Evolutionary conservation across 2,888 invertebrate genomes (phyloP).

Genomic region (Chouioia cunea): DNA sequence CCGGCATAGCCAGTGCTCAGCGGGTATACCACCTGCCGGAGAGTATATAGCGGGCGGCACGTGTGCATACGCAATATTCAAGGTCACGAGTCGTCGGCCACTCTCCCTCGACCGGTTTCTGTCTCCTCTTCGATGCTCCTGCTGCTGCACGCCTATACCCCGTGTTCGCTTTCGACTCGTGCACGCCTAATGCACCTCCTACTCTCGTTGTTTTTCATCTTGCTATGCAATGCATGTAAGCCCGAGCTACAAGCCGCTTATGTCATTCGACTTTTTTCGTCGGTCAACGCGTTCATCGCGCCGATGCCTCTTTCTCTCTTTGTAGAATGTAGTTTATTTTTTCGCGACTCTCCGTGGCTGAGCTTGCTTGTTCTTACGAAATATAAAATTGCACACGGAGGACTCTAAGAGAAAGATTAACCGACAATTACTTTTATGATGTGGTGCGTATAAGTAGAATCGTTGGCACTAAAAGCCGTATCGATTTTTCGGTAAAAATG

Average conservation of each 20-base stretch:
- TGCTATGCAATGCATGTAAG: too few relatives aligned
- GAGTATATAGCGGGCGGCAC: conserved; percentile 56
- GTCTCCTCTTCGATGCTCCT: conserved; percentile 40
- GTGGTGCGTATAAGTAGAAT: background rate
- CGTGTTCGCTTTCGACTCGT: conserved; percentile 35
- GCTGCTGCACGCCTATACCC: conserved; percentile 27
- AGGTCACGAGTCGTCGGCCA: conserved; percentile 66
- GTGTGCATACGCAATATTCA: conserved; percentile 57
- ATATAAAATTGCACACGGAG: too few relatives aligned
- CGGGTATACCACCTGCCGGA: conserved; percentile 37
- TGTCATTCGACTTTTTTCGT: too few relatives aligned
- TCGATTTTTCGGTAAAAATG: conserved; percentile 26
- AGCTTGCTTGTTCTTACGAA: too few relatives aligned
- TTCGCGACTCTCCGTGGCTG: too few relatives aligned
- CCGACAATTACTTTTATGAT: conserved; percentile 7
- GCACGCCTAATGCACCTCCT: too few relatives aligned
- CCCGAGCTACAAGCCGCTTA: too few relatives aligned
- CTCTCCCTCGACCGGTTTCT: conserved; percentile 44
- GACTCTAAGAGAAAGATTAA: conserved; percentile 1
- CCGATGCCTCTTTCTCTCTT: too few relatives aligned
- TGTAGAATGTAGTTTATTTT: too few relatives aligned
- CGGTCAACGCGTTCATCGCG: too few relatives aligned
- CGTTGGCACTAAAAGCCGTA: conserved; percentile 14
- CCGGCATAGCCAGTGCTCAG: background rate
- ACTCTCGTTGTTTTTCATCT: too few relatives aligned